Percentiles rank a stretch among this genome's conserved stretches.
Conservation (phyloP, 2,797 vertebrate species). For the Anguilla megastoma region DNA sequence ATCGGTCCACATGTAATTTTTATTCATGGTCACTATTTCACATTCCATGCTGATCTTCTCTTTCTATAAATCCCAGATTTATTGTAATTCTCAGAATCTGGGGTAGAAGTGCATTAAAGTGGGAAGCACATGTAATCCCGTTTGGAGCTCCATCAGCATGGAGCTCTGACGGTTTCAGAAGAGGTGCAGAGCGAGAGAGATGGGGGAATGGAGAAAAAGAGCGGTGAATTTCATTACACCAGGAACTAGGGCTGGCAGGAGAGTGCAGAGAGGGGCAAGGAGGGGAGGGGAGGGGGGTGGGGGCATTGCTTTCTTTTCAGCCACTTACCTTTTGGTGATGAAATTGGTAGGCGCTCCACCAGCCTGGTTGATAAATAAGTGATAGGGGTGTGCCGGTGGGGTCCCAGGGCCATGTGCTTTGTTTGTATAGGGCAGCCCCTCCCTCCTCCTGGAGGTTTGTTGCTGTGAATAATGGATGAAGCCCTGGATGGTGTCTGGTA, state of each 20-base stretch:
- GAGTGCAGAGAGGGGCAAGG: neutral
- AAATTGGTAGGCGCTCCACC: neutral
- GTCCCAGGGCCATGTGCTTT: slow-evolving; percentile 54
- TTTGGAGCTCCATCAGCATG: neutral
- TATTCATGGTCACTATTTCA: neutral
- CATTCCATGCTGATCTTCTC: neutral
- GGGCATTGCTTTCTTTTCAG: neutral
- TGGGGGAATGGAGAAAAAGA: neutral
- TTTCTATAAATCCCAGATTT: neutral
- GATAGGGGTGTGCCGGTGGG: neutral
- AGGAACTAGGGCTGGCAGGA: neutral
- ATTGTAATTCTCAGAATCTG: neutral
- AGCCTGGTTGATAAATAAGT: slow-evolving; percentile 12
- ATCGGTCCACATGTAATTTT: neutral
- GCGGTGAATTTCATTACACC: slow-evolving; percentile 19
- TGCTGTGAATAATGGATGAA: slow-evolving; percentile 66
- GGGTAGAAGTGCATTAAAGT: slow-evolving; percentile 4
- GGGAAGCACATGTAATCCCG: slow-evolving; percentile 1
- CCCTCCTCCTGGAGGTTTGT: slow-evolving; percentile 48
- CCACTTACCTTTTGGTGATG: neutral
- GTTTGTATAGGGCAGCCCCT: slow-evolving; percentile 49
- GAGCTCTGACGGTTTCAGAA: neutral
- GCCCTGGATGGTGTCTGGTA: slow-evolving; percentile 21
- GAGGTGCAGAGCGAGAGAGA: neutral
- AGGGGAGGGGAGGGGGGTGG: neutral